Conservation (phyloP, 2,888 invertebrate genomes). For the Athrips mouffetella region DNA sequence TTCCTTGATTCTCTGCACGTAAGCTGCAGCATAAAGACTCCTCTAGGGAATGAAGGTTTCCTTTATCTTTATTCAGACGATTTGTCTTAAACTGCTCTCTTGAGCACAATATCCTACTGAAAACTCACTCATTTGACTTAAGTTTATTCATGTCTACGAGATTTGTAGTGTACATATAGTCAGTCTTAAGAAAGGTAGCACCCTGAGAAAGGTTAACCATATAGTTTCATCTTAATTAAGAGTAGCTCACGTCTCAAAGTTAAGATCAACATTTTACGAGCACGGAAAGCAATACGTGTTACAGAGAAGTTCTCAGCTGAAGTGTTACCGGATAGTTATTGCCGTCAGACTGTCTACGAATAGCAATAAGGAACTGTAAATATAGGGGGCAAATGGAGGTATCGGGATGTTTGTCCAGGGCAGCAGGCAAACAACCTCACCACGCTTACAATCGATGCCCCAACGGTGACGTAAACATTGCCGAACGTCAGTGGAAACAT, state of each 20-base stretch:
- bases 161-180: too few relatives aligned
- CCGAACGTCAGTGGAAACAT: too few relatives aligned
- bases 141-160: too few relatives aligned
- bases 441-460: too few relatives aligned
- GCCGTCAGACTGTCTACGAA: neutral
- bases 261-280: constrained; percentile 2
- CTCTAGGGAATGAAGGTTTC: neutral
- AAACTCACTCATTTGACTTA: too few relatives aligned
- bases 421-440: constrained; percentile 21
- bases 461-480: too few relatives aligned
- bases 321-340: constrained; percentile 1
- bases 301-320: neutral
- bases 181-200: neutral
- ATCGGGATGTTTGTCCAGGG: constrained; percentile 24
- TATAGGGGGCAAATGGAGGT: constrained; percentile 12
- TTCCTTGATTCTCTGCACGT: constrained; percentile 1
- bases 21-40: neutral
- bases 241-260: neutral
- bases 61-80: neutral
- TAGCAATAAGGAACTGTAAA: constrained; percentile 22
- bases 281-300: neutral
- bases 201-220: neutral
- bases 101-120: neutral
- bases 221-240: neutral
- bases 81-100: neutral